Evolutionary conservation across 2,888 invertebrate genomes (phyloP), one percentile per base, ranked within the genome.

Genomic region (Aricia artaxerxes): DNA sequence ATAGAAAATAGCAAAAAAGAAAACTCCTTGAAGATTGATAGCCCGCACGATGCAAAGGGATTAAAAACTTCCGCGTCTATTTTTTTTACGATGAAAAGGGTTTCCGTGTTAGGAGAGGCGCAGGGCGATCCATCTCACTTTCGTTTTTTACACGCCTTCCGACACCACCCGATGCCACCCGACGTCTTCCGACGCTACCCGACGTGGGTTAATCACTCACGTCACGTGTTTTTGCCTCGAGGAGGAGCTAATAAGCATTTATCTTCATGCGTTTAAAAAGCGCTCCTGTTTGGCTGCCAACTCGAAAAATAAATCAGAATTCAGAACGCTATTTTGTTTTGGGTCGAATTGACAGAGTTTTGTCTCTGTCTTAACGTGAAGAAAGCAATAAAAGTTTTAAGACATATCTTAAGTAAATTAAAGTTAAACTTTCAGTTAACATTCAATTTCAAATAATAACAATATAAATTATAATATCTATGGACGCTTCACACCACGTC

Each of bases 1-100:
- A 49, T 49, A 49, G 49, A 7, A 44, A 49, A 49, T 44, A 24
- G 24, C 6, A n/a, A 24, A 60, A 61, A 61, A n/a, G 24, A 24
- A 61, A 61, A 5, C 61, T 44, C 2, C 24, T 16, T 1, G 13
- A 61, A 64, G 64, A 64, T 31, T 3, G 31, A 64, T 64, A 64
- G 61, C n/a, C 69, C 5, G 11, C 4, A 69, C 13, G 13, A 69
- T 31, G 31, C 11, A 69, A 38, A 38, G 13, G 35, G 13, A 13
- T 35, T 35, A 35, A 35, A 35, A 9, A 64, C 31, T 35, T 69
- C 16, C 35, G 13, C 5, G 13, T 38, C 35, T 35, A 53, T 76
- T 78, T 72, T 40, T 44, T 61, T 24, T 53, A 69, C 53, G n/a
- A 31, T 73, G 40, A 60, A 78, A 73, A 78, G 78, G 78, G 73